Evolutionary conservation across 2,797 vertebrate genomes (phyloP).

Genomic region (Onychomys leucogaster): DNA sequence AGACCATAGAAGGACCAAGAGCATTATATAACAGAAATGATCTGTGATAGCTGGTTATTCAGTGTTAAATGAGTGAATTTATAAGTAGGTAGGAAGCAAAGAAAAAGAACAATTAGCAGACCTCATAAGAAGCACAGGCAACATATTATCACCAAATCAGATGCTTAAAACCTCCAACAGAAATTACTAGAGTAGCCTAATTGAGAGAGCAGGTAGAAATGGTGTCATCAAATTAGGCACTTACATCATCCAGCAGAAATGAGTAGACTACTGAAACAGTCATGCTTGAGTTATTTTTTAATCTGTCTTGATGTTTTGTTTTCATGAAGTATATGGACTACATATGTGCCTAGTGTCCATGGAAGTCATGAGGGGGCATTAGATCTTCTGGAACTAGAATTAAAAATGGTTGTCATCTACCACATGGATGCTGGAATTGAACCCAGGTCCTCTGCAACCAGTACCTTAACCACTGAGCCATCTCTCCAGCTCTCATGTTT

Average conservation of each 20-base stretch:
- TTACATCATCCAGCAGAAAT: not conserved
- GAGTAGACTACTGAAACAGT: not conserved
- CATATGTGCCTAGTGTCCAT: not conserved
- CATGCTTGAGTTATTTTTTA: not conserved
- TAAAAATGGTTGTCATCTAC: not conserved
- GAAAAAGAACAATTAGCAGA: not conserved
- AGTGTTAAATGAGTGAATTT: not conserved
- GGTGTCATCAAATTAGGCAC: not conserved
- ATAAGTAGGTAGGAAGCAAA: not conserved
- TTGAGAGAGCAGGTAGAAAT: not conserved
- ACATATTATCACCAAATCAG: not conserved
- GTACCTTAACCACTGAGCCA: not conserved
- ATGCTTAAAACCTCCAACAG: not conserved
- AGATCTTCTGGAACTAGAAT: not conserved
- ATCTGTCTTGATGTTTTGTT: not conserved
- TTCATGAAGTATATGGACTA: not conserved
- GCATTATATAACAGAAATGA: not conserved
- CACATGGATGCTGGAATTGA: not conserved
- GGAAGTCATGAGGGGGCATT: not conserved
- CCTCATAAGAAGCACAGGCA: not conserved
- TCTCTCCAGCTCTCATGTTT: not conserved
- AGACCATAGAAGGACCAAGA: not conserved
- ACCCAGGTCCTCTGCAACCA: not conserved
- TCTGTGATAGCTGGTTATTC: not conserved
- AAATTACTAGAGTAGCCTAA: not conserved